Percentiles rank a stretch among this genome's conserved stretches.
These are phyloP conservation scores for Pelecanus crispus DNA, from an alignment of 2,113 vertebrate genomes.

Conservation along the genomic window DNA sequence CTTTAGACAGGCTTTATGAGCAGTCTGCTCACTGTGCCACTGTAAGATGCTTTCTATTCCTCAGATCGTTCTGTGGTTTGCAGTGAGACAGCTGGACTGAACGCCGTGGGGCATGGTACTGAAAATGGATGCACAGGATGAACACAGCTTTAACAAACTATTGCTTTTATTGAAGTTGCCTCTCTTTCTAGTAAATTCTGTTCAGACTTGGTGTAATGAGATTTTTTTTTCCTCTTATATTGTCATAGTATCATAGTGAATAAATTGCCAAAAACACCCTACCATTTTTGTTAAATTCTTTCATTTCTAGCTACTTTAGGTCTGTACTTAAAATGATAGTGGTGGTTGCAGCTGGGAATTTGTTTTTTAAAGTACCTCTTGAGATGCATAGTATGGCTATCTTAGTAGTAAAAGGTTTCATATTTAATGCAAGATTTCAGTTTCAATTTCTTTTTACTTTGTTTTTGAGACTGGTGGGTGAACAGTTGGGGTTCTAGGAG, in stretches of 20 bases:
- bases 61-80: neutral
- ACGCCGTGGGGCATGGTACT: accelerated
- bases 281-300: neutral
- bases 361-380: neutral
- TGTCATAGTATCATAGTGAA: neutral
- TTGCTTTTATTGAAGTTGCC: neutral
- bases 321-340: neutral
- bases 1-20: neutral
- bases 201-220: neutral
- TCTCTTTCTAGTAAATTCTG: neutral
- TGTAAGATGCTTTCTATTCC: neutral
- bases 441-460: neutral
- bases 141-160: neutral
- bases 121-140: neutral
- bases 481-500: neutral
- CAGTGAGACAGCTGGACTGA: neutral
- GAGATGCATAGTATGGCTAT: neutral
- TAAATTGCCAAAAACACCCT: neutral
- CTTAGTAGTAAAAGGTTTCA: neutral
- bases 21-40: neutral
- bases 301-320: neutral
- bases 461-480: neutral
- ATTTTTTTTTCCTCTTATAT: neutral
- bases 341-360: neutral
- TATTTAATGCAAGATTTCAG: neutral